Evolutionary conservation across 2,113 vertebrate genomes (phyloP).

Genomic region (Microcebus griseorufus): DNA sequence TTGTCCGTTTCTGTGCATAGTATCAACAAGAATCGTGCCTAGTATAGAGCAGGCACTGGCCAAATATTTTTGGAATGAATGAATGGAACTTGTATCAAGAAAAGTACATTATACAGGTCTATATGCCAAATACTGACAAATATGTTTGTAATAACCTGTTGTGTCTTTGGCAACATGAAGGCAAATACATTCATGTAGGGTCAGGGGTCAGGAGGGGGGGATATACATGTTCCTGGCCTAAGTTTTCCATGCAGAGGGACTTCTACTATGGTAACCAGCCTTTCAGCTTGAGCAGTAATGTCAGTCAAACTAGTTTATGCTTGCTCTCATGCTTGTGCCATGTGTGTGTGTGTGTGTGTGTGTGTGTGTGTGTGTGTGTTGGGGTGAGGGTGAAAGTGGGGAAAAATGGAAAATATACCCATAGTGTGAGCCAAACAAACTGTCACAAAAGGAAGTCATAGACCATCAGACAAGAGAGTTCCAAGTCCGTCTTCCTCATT

Average conservation of each 20-base stretch:
- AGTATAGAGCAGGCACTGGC: background rate
- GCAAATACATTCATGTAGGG: too few species aligned
- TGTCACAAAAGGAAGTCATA: background rate
- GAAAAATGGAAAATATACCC: background rate
- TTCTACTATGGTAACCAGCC: background rate
- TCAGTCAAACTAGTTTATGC: background rate
- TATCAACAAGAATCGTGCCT: background rate
- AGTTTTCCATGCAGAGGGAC: background rate
- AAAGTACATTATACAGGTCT: background rate
- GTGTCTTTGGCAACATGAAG: background rate
- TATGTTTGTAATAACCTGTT: background rate
- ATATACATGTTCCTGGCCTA: background rate
- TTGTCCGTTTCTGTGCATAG: background rate
- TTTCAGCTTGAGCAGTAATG: background rate
- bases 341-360: too few species aligned
- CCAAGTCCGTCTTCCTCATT: background rate
- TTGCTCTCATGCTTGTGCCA: background rate
- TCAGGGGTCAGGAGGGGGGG: background rate
- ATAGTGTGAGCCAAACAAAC: background rate
- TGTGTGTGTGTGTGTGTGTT: background rate
- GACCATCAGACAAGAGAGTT: background rate
- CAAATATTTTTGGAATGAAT: slow-evolving; percentile 15
- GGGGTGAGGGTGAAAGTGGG: background rate
- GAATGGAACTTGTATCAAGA: background rate
- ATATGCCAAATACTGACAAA: background rate